Conservation (phyloP, 2,797 vertebrate species). For the Tolypeutes matacus region DNA sequence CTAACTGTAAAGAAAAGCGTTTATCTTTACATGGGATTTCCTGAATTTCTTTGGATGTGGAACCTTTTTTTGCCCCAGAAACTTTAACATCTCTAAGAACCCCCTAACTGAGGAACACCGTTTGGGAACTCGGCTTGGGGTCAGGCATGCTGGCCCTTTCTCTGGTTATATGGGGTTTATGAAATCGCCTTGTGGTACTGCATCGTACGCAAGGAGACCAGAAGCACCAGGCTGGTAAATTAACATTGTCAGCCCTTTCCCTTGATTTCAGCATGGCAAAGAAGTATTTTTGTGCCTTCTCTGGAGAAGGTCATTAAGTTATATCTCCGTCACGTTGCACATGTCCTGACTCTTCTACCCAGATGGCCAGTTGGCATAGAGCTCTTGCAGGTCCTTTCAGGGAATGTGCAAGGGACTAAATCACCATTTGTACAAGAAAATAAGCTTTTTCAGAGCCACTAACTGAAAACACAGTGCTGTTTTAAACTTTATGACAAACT, state of each 20-base stretch:
- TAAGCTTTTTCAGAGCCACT: constrained; percentile 31
- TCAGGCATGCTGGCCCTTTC: not conserved
- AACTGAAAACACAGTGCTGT: not conserved
- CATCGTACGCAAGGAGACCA: not conserved
- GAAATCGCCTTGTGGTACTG: not conserved
- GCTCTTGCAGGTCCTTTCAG: not conserved
- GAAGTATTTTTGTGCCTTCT: not conserved
- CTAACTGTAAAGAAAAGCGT: not conserved
- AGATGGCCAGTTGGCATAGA: not conserved
- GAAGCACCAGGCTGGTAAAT: not conserved
- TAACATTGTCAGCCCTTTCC: not conserved
- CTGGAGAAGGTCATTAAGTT: constrained; percentile 1
- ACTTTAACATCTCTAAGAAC: not conserved
- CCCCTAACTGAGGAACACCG: not conserved
- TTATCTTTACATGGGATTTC: not conserved
- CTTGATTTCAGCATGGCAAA: not conserved
- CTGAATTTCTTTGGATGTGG: not conserved
- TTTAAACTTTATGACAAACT: constrained; percentile 19
- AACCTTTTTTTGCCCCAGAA: not conserved
- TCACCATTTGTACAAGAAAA: constrained; percentile 27
- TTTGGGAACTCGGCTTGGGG: not conserved
- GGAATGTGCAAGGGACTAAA: not conserved
- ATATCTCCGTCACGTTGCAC: not conserved
- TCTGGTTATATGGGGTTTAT: not conserved
- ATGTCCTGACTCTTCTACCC: not conserved